These are phyloP conservation scores for Aplochiton taeniatus DNA, from an alignment of 2,797 vertebrate genomes.

Conservation along the genomic window DNA sequence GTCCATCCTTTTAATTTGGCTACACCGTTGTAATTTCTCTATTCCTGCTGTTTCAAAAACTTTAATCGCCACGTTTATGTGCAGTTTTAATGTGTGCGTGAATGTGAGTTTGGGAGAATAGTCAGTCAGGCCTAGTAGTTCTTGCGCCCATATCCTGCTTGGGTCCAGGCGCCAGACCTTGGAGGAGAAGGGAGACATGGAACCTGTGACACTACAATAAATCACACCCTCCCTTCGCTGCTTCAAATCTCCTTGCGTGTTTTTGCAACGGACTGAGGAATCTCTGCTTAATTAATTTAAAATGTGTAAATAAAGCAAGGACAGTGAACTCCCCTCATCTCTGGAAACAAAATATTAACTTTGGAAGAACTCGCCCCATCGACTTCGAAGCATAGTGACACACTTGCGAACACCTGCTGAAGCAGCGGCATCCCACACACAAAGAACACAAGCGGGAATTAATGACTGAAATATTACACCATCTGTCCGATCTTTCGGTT, in stretches of 20 bases:
- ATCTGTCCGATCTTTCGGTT: conserved; percentile 7
- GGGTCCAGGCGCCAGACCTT: conserved; percentile 64
- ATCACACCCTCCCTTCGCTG: conserved; percentile 66
- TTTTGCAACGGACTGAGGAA: conserved; percentile 76
- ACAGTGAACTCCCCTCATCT: conserved; percentile 77
- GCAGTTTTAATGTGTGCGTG: too few relatives aligned
- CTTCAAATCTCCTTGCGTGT: conserved; percentile 66
- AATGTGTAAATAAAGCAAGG: conserved; percentile 80
- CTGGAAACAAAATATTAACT: conserved; percentile 81
- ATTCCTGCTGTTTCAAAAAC: too few relatives aligned
- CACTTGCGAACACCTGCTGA: conserved; percentile 75
- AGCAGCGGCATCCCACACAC: conserved; percentile 27
- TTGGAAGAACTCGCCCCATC: conserved; percentile 73
- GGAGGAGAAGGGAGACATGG: conserved; percentile 58
- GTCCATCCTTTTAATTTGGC: too few relatives aligned
- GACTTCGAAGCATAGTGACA: conserved; percentile 58
- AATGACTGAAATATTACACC: conserved; percentile 50
- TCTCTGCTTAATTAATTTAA: conserved; percentile 82
- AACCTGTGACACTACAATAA: conserved; percentile 68
- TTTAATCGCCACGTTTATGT: too few relatives aligned
- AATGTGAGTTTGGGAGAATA: too few relatives aligned
- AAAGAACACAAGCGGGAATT: conserved; percentile 34
- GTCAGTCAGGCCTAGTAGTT: conserved; percentile 44
- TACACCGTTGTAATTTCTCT: too few relatives aligned
- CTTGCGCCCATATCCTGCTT: conserved; percentile 47